Evolutionary conservation across 2,888 invertebrate species (phyloP).

Genomic region (Bedellia somnulentella): DNA sequence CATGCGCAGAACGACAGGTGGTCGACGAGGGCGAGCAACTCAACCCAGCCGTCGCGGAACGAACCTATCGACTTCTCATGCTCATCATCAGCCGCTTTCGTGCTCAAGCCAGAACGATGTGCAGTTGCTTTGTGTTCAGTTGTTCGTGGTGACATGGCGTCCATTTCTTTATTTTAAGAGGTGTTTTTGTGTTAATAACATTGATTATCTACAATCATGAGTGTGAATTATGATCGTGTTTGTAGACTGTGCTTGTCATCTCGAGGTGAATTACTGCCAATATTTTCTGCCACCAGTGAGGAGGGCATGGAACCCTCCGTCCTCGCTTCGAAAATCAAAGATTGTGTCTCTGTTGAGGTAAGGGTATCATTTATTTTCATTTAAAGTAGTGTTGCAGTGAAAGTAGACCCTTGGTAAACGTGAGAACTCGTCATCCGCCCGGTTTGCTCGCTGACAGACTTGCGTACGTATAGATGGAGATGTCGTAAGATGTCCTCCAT

Average conservation of each 20-base stretch:
- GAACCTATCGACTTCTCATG: conserved; percentile 60
- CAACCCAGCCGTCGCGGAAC: conserved; percentile 49
- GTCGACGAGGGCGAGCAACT: conserved; percentile 49
- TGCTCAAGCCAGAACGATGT: conserved; percentile 56
- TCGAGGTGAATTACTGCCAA: conserved; percentile 62
- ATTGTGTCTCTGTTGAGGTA: conserved; percentile 69
- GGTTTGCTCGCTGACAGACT: conserved; percentile 52
- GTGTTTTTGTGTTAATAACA: conserved; percentile 30
- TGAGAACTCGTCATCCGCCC: conserved; percentile 58
- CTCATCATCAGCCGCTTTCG: conserved; percentile 63
- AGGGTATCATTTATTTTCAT: conserved; percentile 35
- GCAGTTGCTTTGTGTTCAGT: conserved; percentile 58
- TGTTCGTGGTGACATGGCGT: conserved; percentile 60
- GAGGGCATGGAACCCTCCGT: conserved; percentile 54
- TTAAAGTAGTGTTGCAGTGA: conserved; percentile 44
- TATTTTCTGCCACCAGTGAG: conserved; percentile 61
- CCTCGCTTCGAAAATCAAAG: conserved; percentile 66
- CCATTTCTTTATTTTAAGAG: conserved; percentile 37
- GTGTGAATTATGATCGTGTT: conserved; percentile 58
- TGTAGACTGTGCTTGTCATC: conserved; percentile 67
- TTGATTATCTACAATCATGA: conserved; percentile 57
- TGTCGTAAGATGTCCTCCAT: conserved; percentile 65
- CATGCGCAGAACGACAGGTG: conserved; percentile 64
- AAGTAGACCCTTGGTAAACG: conserved; percentile 52
- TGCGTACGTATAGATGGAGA: conserved; percentile 55